Base-by-base conservation (phyloP, 2,888 invertebrate species). In the Leptinotarsa peninsularis region DNA sequence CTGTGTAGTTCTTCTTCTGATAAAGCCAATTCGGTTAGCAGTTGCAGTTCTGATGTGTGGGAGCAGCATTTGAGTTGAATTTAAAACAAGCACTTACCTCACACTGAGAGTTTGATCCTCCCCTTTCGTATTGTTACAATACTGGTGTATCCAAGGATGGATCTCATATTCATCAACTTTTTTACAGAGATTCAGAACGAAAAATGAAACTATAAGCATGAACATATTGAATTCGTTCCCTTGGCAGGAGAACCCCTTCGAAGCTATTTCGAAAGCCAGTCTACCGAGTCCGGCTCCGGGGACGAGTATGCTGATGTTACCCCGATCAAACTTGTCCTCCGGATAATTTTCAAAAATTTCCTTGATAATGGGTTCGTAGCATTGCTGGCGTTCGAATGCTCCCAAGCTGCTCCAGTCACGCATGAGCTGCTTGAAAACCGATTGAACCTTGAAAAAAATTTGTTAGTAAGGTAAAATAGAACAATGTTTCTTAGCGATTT, bases 181-280 rank as follows among this genome's bases (percentile, higher is more conserved):
- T 14, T 89, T 89, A 81, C 92, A 97, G 89, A 94, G 92, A 89
- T 99, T 99, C 66, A 99, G 90, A 74, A 99, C 94, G 88, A 98
- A 99, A 89, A 98, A 96, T 66, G 98, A 98, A 0, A 97, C 96
- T 82, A 99, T 95, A 68, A 99, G 90, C 99, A 99, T 99, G 88
- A 97, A 98, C 56, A 98, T 91, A 49, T 97, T 98, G 90, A 98
- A 98, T 89, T 99, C 99, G 87, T 99, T 99, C 79, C 98, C 99
- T 89, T 98, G 97, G 83, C 98, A 98, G 14, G 92, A 91, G 89
- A 94, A 99, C 1, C 98, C 98, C 21, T 93, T 91, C 74, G 92
- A 92, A 0, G 98, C 98, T 49, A 99, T 92, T 90, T 99, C 99
- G 90, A 95, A 98, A 0, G 98, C 96, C 2, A 99, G 90, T 75